A percentile compares a stretch with the other conserved stretches of the same genome.
Evolutionary conservation across 2,797 vertebrate genomes (phyloP).

Genomic region (Paratrypauchen microcephalus): DNA sequence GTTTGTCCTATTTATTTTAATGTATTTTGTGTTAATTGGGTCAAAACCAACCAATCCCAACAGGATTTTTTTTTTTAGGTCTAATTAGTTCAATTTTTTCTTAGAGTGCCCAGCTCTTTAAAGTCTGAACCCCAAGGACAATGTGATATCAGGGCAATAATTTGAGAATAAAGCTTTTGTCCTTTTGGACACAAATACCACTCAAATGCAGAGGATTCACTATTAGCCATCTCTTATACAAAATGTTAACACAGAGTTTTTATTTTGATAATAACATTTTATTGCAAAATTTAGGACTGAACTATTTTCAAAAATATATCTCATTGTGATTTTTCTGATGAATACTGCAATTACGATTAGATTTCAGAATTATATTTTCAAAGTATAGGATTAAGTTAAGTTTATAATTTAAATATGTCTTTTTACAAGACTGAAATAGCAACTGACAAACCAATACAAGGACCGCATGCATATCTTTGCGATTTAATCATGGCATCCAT

Average conservation of each 20-base stretch:
- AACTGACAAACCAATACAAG: too few species aligned
- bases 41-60: slow-evolving; percentile 22
- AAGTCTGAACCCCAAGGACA: slow-evolving; percentile 13
- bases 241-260: not conserved
- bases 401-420: too few species aligned
- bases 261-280: too few species aligned
- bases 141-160: slow-evolving; percentile 23
- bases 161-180: slow-evolving; percentile 9
- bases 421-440: too few species aligned
- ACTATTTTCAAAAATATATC: too few species aligned
- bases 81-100: slow-evolving; percentile 27
- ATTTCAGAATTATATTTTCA: too few species aligned
- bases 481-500: not conserved
- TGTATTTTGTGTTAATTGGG: slow-evolving; percentile 10
- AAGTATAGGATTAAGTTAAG: too few species aligned
- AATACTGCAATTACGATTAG: too few species aligned
- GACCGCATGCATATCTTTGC: not conserved
- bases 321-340: too few species aligned
- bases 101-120: slow-evolving; percentile 11
- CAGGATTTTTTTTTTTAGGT: slow-evolving; percentile 14
- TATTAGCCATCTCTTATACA: not conserved
- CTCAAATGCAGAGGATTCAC: slow-evolving; percentile 12
- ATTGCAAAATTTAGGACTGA: too few species aligned
- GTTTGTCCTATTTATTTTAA: not conserved
- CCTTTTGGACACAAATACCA: slow-evolving; percentile 15